Evolutionary conservation across 2,113 vertebrate species (phyloP).

Genomic region (Salvelinus alpinus): DNA sequence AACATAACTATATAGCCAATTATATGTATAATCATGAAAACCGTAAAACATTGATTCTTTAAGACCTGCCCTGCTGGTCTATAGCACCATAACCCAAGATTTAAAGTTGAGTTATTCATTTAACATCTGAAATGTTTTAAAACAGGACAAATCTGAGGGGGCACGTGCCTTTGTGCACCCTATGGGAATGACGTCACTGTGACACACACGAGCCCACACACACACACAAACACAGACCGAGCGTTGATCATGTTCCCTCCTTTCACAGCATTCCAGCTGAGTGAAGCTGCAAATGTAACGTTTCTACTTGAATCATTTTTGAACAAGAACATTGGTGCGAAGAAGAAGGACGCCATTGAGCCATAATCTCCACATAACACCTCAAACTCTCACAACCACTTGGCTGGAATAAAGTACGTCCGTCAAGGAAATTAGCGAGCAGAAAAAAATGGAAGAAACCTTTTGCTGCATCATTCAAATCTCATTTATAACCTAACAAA

Average conservation of each 20-base stretch:
- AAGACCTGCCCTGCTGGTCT: too few species aligned
- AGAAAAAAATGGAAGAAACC: not conserved
- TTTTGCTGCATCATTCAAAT: not conserved
- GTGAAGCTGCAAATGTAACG: slow-evolving; percentile 26
- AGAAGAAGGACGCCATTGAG: slow-evolving; percentile 11
- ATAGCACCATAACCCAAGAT: too few species aligned
- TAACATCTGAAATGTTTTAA: too few species aligned
- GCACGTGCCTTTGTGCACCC: too few species aligned
- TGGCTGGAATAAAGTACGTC: not conserved
- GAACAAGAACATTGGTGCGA: slow-evolving; percentile 8
- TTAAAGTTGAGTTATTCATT: too few species aligned
- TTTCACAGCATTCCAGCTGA: slow-evolving; percentile 28
- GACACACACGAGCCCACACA: not conserved
- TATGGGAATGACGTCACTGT: too few species aligned
- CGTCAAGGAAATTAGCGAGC: not conserved
- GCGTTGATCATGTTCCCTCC: slow-evolving; percentile 5
- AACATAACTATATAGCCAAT: too few species aligned
- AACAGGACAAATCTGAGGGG: too few species aligned
- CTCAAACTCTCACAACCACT: not conserved
- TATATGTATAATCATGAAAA: too few species aligned
- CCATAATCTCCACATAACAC: slow-evolving; percentile 11
- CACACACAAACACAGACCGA: slow-evolving; percentile 5
- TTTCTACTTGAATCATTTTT: slow-evolving; percentile 28
- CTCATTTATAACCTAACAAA: not conserved
- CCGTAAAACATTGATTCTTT: too few species aligned